Evolutionary conservation across 2,113 vertebrate genomes (phyloP).

Genomic region (Mola mola): DNA sequence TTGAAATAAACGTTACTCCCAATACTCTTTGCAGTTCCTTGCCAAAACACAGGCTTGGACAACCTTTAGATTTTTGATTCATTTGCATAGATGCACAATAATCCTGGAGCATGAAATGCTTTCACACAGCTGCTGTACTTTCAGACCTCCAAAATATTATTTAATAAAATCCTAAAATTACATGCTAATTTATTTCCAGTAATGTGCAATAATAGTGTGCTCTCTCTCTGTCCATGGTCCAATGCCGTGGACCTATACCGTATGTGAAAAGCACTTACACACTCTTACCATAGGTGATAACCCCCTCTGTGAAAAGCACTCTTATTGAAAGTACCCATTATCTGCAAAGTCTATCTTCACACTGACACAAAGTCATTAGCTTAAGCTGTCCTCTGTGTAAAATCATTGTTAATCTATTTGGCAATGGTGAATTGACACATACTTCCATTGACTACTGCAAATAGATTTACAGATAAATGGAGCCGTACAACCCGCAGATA

Average conservation of each 20-base stretch:
- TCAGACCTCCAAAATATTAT: conserved; percentile 66
- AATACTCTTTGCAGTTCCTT: neutral
- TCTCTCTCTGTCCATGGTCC: conserved; percentile 65
- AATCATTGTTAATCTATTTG: conserved; percentile 66
- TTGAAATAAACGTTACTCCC: conserved; percentile 14
- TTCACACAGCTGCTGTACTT: conserved; percentile 51
- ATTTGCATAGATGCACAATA: conserved; percentile 51
- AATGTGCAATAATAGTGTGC: conserved; percentile 68
- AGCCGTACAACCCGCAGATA: neutral
- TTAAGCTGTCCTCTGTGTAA: conserved; percentile 75
- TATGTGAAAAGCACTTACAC: conserved; percentile 75
- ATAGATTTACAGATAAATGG: conserved; percentile 21
- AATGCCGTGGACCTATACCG: conserved; percentile 57
- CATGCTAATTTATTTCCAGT: conserved; percentile 72
- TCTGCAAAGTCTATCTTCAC: conserved; percentile 73
- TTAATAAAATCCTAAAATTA: conserved; percentile 71
- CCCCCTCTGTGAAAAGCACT: conserved; percentile 77
- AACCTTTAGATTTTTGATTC: conserved; percentile 31
- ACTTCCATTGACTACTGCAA: conserved; percentile 43
- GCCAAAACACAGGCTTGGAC: neutral
- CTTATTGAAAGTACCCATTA: conserved; percentile 79
- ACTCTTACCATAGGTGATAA: conserved; percentile 78
- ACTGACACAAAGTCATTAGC: conserved; percentile 75
- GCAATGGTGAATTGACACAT: conserved; percentile 44
- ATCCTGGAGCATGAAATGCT: conserved; percentile 32